These are phyloP conservation scores for Channa maculata DNA, from an alignment of 2,113 vertebrate genomes.

Conservation along the genomic window DNA sequence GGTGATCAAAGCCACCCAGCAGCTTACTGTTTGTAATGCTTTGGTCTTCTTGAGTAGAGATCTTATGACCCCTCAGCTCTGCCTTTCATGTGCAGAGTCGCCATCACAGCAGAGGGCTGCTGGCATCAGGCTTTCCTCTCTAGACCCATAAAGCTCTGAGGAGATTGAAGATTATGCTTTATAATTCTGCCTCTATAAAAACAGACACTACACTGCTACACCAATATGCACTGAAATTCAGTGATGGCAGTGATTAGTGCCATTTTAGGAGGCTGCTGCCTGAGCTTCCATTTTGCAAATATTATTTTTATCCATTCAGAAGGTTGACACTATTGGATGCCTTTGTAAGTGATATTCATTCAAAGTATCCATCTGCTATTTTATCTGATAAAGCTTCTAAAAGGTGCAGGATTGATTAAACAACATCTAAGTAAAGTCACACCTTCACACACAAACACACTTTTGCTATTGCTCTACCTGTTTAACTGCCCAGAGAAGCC, in stretches of 20 bases:
- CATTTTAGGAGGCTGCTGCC: neutral
- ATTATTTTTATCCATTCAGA: neutral
- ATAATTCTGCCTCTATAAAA: neutral
- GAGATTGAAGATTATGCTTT: neutral
- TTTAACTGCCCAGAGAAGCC: constrained; percentile 88
- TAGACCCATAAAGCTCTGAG: too few relatives aligned
- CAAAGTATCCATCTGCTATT: neutral
- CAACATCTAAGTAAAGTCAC: neutral
- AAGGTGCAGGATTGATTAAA: too few relatives aligned
- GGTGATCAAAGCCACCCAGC: too few relatives aligned
- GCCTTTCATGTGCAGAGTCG: too few relatives aligned
- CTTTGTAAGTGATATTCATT: neutral
- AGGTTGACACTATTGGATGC: neutral
- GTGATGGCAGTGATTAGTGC: neutral
- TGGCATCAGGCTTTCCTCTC: too few relatives aligned
- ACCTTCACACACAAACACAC: neutral
- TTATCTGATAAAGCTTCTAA: neutral
- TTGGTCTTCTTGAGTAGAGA: too few relatives aligned
- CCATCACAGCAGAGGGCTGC: too few relatives aligned
- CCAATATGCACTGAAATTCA: neutral
- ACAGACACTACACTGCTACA: neutral
- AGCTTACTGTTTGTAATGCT: too few relatives aligned
- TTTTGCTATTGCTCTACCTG: constrained; percentile 78
- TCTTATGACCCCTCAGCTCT: too few relatives aligned
- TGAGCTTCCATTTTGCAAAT: neutral